Evolutionary conservation across 2,113 vertebrate species (phyloP), one percentile per base, ranked within the genome.

Genomic region (Urocitellus parryii): DNA sequence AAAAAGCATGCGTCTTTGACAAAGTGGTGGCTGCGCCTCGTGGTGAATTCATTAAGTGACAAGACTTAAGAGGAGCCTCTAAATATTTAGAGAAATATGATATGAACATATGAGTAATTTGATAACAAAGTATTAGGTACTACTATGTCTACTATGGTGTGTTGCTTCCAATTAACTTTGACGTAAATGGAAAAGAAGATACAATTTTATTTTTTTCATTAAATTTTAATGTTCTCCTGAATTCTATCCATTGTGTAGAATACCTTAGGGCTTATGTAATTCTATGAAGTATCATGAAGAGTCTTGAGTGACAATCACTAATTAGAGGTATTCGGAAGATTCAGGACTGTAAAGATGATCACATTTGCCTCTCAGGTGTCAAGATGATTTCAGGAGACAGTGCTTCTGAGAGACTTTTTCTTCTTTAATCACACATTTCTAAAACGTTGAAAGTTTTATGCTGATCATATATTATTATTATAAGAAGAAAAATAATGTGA

Each of bases 141-240:
- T n/a, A 8, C 48, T 27, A 22, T 8, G 25, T 2, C 3, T 84
- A 32, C 8, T 7, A 2, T 24, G n/a, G 61, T 61, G 67, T 72
- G 27, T n/a, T 70, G 6, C 37, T 79, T 85, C 22, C 0, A 12
- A 29, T 95, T 25, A 11, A 34, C 80, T 61, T 0, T 84, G 51
- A 91, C 87, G n/a, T 17, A 67, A 92, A 9, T 56, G 25, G 73
- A 96, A 79, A 92, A 10, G 17, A 90, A 95, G 68, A 22, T 48
- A 45, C 3, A 63, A 34, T 77, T 78, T 91, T 63, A 67, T 74
- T 74, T 67, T 73, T 92, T 85, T 22, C 34, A 3, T 42, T 1
- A 34, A 67, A 73, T 56, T 73, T 72, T 39, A 58, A 79, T 39
- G n/a, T 16, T 82, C 79, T 96, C 63, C 16, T 39, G 32, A 88